Evolutionary conservation across 2,888 invertebrate species (phyloP).

Genomic region (Choristoneura rosaceana): DNA sequence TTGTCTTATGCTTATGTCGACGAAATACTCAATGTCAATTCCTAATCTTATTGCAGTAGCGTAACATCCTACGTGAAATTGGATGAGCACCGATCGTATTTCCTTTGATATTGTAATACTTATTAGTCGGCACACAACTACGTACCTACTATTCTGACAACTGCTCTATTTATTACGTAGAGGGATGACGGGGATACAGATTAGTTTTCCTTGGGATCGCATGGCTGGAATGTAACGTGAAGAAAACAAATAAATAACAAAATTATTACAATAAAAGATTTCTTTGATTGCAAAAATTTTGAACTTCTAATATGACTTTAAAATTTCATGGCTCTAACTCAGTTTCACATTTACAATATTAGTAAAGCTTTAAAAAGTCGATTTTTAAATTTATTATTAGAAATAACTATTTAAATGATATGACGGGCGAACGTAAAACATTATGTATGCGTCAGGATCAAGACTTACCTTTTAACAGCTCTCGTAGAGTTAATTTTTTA

Average conservation of each 20-base stretch:
- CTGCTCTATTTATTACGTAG: neutral
- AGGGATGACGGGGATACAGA: conserved; percentile 1
- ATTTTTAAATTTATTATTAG: too few species aligned
- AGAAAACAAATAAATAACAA: neutral
- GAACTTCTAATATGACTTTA: too few species aligned
- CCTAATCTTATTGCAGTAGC: conserved; percentile 3
- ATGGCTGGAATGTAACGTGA: neutral
- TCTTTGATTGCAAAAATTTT: too few species aligned
- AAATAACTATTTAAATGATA: too few species aligned
- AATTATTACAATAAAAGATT: neutral
- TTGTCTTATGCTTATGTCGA: neutral
- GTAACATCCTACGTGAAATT: conserved; percentile 23
- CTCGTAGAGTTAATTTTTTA: neutral
- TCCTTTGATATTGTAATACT: conserved; percentile 13
- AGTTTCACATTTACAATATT: too few species aligned
- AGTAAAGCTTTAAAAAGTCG: too few species aligned
- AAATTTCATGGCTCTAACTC: too few species aligned
- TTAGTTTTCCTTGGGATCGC: conserved; percentile 11
- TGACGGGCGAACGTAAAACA: too few species aligned
- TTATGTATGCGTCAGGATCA: too few species aligned
- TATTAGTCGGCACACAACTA: conserved; percentile 13
- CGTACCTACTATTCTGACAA: conserved; percentile 12
- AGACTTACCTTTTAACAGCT: too few species aligned
- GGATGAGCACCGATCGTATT: conserved; percentile 30
- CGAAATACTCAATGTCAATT: neutral